phyloP scores from a whole-genome alignment of 2,797 vertebrate genomes.

The Lepilemur ruficaudatus region DNA sequence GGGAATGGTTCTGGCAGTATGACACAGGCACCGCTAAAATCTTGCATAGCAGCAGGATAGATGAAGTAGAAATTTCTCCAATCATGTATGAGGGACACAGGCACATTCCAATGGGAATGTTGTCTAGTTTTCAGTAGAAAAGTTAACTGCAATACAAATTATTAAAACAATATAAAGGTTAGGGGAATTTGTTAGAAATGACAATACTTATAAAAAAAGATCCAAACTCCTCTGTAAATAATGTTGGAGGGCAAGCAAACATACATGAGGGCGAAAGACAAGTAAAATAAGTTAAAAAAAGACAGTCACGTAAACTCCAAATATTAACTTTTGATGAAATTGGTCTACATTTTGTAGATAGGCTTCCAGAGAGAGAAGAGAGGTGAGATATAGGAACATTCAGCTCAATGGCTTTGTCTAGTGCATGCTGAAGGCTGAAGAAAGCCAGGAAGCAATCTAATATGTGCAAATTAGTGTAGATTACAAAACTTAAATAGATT shows the following conservation, averaged over 20 bases:
- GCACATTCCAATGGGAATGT: background rate
- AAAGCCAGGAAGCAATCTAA: conserved; percentile 31
- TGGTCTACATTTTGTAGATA: background rate
- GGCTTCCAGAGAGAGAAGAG: background rate
- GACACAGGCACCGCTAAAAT: background rate
- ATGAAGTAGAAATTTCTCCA: background rate
- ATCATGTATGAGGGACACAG: background rate
- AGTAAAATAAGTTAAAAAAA: background rate
- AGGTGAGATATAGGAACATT: background rate
- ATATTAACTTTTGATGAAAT: background rate
- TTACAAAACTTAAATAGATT: conserved; percentile 42
- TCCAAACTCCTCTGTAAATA: background rate
- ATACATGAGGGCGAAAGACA: background rate
- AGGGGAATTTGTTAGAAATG: background rate
- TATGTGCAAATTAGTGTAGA: conserved; percentile 29
- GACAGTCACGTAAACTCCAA: background rate
- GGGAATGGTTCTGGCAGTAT: background rate
- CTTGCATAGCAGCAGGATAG: background rate
- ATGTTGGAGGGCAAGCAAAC: background rate
- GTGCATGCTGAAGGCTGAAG: background rate
- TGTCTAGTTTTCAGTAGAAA: background rate
- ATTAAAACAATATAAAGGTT: background rate
- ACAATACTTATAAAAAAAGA: background rate
- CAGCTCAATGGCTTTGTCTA: background rate
- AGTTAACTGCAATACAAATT: background rate